Percentiles rank a stretch among this genome's conserved stretches.
These are phyloP conservation scores for Holotrichia oblita DNA, from an alignment of 1,140 invertebrate genomes.

Conservation along the genomic window DNA sequence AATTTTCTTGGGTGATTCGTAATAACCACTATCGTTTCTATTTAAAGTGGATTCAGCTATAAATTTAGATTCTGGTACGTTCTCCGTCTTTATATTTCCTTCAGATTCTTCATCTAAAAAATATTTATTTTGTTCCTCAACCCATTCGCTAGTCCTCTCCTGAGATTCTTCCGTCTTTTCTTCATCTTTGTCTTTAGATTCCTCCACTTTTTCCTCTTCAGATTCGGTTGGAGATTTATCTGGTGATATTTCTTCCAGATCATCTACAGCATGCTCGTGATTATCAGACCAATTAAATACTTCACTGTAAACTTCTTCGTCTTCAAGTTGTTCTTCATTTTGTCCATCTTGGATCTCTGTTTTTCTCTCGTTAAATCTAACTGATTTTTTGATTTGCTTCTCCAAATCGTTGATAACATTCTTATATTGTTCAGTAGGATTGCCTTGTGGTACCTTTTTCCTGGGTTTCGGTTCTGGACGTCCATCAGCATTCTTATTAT, in stretches of 20 bases:
- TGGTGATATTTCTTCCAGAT: not conserved
- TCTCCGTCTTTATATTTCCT: not conserved
- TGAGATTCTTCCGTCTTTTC: constrained; percentile 41
- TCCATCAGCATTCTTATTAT: not conserved
- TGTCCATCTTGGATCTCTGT: constrained; percentile 36
- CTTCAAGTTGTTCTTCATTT: constrained; percentile 32
- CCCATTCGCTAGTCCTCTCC: constrained; percentile 54
- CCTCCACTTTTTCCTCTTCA: constrained; percentile 36
- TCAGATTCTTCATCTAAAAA: constrained; percentile 36
- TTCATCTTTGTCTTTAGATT: constrained; percentile 44
- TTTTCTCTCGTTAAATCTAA: constrained; percentile 54
- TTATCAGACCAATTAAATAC: not conserved
- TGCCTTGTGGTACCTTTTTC: constrained; percentile 45
- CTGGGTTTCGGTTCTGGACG: constrained; percentile 50
- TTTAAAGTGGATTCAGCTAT: constrained; percentile 40
- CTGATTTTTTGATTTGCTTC: constrained; percentile 55
- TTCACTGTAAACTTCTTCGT: constrained; percentile 23
- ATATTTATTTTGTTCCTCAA: constrained; percentile 56
- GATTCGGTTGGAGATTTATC: not conserved
- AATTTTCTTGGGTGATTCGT: constrained; percentile 54
- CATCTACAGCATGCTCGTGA: not conserved
- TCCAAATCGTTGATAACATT: constrained; percentile 53
- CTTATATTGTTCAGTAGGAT: constrained; percentile 44
- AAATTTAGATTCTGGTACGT: not conserved
- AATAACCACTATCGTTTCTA: constrained; percentile 57